Conservation (phyloP, 2,113 vertebrate species). For the Pao palembangensis region DNA sequence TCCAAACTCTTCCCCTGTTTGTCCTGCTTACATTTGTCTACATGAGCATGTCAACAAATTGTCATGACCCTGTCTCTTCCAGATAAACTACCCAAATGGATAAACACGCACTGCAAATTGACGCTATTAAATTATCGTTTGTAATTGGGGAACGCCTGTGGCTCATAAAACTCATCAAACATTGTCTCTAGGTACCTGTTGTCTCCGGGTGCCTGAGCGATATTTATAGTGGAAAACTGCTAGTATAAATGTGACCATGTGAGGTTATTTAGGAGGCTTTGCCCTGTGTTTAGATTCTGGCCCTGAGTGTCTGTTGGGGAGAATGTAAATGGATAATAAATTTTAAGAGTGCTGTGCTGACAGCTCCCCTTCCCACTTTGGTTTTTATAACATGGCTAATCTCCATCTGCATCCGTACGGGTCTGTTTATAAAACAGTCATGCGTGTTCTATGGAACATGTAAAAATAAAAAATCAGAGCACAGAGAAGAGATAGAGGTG, state of each 20-base stretch:
- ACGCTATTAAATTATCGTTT: slow-evolving; percentile 8
- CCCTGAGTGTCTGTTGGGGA: slow-evolving; percentile 49
- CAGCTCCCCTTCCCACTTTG: slow-evolving; percentile 1
- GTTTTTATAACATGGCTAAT: slow-evolving; percentile 24
- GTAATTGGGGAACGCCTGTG: neutral
- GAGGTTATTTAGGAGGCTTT: slow-evolving; percentile 38
- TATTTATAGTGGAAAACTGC: slow-evolving; percentile 24
- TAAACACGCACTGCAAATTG: slow-evolving; percentile 28
- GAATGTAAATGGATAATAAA: slow-evolving; percentile 60
- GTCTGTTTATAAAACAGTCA: slow-evolving; percentile 7
- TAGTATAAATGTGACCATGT: slow-evolving; percentile 20
- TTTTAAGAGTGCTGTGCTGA: slow-evolving; percentile 19
- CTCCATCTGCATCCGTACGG: slow-evolving; percentile 6
- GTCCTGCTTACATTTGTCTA: slow-evolving; percentile 14
- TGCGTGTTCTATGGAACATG: neutral
- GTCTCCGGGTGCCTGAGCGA: neutral
- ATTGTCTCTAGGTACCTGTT: neutral
- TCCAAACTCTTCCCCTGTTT: slow-evolving; percentile 14
- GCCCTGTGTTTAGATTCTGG: slow-evolving; percentile 43
- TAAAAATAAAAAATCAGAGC: neutral
- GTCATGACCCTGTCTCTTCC: slow-evolving; percentile 18
- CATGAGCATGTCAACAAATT: slow-evolving; percentile 17
- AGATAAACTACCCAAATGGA: slow-evolving; percentile 31
- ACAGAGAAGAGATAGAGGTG: neutral
- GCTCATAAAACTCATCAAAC: neutral